Evolutionary conservation across 2,113 vertebrate genomes (phyloP), one percentile per base, ranked within the genome.

Genomic region (Sisor rabdophorus): DNA sequence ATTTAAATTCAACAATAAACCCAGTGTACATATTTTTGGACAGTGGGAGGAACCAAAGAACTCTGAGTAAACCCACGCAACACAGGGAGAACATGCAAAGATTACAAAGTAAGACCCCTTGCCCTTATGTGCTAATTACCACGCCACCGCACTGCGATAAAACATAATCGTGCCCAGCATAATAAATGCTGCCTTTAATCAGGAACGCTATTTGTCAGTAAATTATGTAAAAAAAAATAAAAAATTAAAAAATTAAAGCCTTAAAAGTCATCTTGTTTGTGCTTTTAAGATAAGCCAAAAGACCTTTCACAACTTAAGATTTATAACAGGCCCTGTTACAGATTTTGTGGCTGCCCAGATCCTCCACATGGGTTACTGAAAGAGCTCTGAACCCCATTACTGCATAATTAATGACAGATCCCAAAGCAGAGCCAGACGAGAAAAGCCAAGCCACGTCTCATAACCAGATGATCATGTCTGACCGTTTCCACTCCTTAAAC

Each of bases 321-420:
- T 60, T 30, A 28, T n/a, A 72, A 59, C 58, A 17, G 48, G 16
- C 13, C 48, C 20, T 0, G 12, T n/a, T 17, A 16, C 65, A 53
- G 28, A 44, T 17, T 50, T 19, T 36, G 40, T n/a, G 20, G 36
- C 61, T 44, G 48, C 50, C 60, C 52, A 52, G 32, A 40, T 40
- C n/a, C 71, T 26, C 30, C 48, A 53, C 36, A 73, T 54, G 55
- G 50, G 54, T 63, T 47, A 24, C 56, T 50, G 70, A 72, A 73
- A 24, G 59, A 75, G 40, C 53, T 22, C 40, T 60, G 40, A 79
- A 28, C 61, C 54, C 22, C 20, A 48, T 79, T 67, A 73, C 6
- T 19, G 40, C 36, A 64, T 56, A 73, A 69, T 28, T 36, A 26
- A 59, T n/a, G 47, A 68, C n/a, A 69, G 69, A 52, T 7, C 28